Base-by-base conservation (phyloP, 2,113 vertebrate genomes). In the Indri indri region DNA sequence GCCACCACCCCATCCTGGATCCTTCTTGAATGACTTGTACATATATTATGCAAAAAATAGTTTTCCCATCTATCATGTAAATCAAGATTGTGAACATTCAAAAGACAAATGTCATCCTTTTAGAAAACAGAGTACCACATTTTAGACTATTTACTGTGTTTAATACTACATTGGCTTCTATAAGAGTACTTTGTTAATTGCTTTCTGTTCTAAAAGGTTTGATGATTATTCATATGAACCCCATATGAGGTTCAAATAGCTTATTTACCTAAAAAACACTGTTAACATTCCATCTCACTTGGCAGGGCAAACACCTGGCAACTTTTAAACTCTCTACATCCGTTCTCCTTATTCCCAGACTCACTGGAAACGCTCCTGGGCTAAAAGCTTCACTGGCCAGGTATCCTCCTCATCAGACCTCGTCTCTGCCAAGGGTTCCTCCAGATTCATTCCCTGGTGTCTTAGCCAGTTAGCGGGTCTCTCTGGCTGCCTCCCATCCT, bases 1-100 rank as follows among this genome's bases (percentile, higher is more conserved):
- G 61, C 27, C 11, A 30, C 61, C 61, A 63, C 61, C 20, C 4
- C 61, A 30, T 27, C 61, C 61, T 63, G 25, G 45, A 81, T 47
- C 50, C 57, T 95, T 94, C 74, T 92, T 94, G 50, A 94, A 92
- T 30, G n/a, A 93, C 45, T 47, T 65, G 30, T 66, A 79, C 8
- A 71, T 32, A 42, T 45, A 73, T 8, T 30, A 66, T n/a, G 14
- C 65, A 90, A 68, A 88, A 70, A 74, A 85, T 3, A 68, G 54
- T 30, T 84, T 73, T 73, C 40, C 10, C 66, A 79, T 68, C 42
- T 54, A 52, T 90, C 59, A 47, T 70, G 65, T 65, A 90, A 96
- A 92, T 89, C 80, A 65, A 22, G 22, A 93, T 76, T 71, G 63
- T 34, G 61, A 95, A 52, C 59, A 88, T 34, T 85, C 25, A 66